Conservation (phyloP, 1,140 invertebrate species). For the Tetramorium simillimum region DNA sequence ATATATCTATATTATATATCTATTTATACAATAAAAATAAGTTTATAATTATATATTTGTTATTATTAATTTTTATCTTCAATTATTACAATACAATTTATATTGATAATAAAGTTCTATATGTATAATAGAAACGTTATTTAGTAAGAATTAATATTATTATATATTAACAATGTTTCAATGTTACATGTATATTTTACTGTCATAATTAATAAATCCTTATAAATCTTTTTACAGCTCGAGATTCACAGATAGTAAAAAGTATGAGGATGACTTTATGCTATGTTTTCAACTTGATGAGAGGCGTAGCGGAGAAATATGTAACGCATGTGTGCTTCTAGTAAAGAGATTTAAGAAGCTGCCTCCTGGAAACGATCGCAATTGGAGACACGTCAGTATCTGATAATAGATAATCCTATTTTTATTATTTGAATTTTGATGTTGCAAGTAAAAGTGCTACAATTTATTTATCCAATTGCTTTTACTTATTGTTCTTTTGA, state of each 20-base stretch:
- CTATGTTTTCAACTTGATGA: constrained; percentile 93
- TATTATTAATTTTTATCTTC: not conserved
- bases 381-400: constrained; percentile 94
- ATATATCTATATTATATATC: not conserved
- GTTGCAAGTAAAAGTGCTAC: not conserved
- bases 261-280: constrained; percentile 94
- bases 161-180: not conserved
- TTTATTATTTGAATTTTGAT: constrained; percentile 13
- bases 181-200: not conserved
- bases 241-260: constrained; percentile 94
- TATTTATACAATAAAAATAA: not conserved
- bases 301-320: constrained; percentile 93
- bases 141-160: not conserved
- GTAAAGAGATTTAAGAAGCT: constrained; percentile 95
- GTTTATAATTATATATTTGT: not conserved
- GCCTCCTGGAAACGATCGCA: constrained; percentile 90
- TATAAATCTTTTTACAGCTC: constrained; percentile 86
- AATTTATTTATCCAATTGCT: not conserved
- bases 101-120: not conserved
- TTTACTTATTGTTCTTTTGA: not conserved
- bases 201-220: not conserved
- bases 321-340: constrained; percentile 94
- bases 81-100: not conserved
- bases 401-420: not conserved
- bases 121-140: not conserved